A percentile compares a stretch with the other conserved stretches of the same genome.
phyloP scores from a whole-genome alignment of 2,797 vertebrate species.

The Pipistrellus pipistrellus region DNA sequence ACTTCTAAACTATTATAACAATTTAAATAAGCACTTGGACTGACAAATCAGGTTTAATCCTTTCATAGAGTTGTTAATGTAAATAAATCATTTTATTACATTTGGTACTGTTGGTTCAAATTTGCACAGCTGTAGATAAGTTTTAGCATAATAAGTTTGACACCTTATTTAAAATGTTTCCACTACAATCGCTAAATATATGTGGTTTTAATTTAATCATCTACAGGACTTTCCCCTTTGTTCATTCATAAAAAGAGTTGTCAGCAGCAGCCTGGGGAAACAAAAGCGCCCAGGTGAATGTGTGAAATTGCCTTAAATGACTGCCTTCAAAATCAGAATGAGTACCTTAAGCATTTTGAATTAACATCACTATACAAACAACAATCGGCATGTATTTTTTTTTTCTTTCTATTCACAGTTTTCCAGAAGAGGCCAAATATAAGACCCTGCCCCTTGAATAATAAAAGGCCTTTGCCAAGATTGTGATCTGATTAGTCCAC shows the following conservation, averaged over 20 bases:
- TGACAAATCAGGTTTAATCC: neutral
- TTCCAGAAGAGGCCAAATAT: neutral
- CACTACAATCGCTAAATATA: neutral
- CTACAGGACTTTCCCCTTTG: neutral
- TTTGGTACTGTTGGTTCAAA: neutral
- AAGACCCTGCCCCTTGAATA: neutral
- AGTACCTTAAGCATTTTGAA: neutral
- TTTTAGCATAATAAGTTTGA: neutral
- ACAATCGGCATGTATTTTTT: neutral
- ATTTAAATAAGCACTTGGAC: neutral
- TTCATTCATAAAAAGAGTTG: neutral
- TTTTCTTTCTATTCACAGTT: neutral
- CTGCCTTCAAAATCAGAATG: neutral
- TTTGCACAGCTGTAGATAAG: neutral
- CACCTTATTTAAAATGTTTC: neutral
- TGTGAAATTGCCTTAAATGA: neutral
- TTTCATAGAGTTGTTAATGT: neutral
- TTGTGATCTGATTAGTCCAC: constrained; percentile 23
- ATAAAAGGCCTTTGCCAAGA: neutral
- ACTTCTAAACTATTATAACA: neutral
- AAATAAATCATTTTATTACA: neutral
- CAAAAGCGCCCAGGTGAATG: neutral
- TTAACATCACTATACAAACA: neutral
- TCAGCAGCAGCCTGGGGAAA: neutral
- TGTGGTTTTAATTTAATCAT: neutral